Conservation (phyloP, 2,113 vertebrate genomes). For the Urocitellus parryii region DNA sequence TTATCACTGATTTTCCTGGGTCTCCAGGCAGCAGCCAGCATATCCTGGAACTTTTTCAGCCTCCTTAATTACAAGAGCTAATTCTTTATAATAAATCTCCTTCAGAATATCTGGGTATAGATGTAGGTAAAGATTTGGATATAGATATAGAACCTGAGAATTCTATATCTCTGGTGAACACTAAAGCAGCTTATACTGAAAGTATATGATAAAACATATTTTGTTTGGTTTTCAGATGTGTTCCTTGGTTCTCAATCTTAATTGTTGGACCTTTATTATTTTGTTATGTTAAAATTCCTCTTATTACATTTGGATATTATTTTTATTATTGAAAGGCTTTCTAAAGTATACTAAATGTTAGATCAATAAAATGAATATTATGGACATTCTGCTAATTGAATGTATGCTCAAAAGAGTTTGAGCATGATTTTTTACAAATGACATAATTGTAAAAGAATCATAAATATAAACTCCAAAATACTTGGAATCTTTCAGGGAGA, state of each 20-base stretch:
- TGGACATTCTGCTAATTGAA: neutral
- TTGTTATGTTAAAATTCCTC: constrained; percentile 6
- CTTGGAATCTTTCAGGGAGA: neutral
- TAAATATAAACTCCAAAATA: neutral
- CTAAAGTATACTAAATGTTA: neutral
- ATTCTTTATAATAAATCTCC: neutral
- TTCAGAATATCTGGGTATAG: neutral
- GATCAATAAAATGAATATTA: neutral
- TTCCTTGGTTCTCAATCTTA: neutral
- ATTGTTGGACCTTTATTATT: neutral
- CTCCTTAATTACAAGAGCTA: neutral
- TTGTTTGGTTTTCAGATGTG: neutral
- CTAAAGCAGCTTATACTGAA: neutral
- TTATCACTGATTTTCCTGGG: neutral
- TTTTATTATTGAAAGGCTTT: neutral
- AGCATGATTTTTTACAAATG: neutral
- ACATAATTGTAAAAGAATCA: neutral
- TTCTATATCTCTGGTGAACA: neutral
- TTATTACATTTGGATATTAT: neutral
- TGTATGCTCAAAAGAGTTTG: neutral
- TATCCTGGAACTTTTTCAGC: neutral
- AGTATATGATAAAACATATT: neutral
- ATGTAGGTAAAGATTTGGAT: neutral
- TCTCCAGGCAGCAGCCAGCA: neutral
- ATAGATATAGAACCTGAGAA: neutral